phyloP scores from a whole-genome alignment of 2,113 vertebrate species.

The Sialia sialis region DNA sequence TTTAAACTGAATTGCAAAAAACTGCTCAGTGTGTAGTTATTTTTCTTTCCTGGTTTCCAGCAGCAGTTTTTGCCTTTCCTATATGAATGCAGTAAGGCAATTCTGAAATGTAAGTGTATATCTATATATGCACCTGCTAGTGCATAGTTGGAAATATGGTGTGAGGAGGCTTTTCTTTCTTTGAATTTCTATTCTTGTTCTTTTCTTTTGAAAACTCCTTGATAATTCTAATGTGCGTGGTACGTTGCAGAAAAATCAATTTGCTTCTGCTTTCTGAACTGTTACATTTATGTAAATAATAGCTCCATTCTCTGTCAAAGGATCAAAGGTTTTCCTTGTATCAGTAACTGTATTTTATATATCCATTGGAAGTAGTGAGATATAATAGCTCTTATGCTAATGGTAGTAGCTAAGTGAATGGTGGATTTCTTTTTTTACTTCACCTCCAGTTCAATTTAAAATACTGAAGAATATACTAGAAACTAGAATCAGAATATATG shows the following conservation, averaged over 20 bases:
- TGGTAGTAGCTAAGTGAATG: neutral
- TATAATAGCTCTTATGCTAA: neutral
- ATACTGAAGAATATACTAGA: neutral
- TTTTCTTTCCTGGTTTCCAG: neutral
- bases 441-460: neutral
- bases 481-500: neutral
- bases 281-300: constrained; percentile 32
- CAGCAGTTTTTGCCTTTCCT: neutral
- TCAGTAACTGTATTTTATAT: neutral
- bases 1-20: neutral
- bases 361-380: neutral
- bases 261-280: neutral
- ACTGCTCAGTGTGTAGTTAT: neutral
- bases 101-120: neutral
- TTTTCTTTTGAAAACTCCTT: neutral
- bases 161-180: neutral
- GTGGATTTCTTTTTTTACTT: neutral
- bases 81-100: neutral
- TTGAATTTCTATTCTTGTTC: neutral
- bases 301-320: neutral
- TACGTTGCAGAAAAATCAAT: neutral
- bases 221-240: neutral
- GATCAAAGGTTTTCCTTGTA: neutral
- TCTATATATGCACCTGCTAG: neutral
- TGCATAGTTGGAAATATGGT: neutral